Base-by-base conservation (phyloP, 2,113 vertebrate genomes). In the Emberiza fucata region DNA sequence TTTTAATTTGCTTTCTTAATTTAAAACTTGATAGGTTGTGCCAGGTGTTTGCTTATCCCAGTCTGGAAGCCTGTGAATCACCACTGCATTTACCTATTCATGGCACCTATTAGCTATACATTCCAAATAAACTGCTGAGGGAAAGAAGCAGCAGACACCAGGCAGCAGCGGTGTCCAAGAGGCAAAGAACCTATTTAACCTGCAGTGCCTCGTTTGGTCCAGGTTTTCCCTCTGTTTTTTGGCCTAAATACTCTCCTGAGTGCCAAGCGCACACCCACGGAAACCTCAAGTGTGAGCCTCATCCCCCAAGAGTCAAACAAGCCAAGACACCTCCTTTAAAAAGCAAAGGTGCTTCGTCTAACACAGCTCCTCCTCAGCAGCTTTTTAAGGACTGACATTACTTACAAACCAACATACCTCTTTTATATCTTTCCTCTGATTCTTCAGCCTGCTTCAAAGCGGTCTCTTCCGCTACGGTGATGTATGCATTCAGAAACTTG, bases 401-500 rank as follows among this genome's bases (percentile, higher is more conserved):
- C 42, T 28, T 6, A 59, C 5, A 80, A 56, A 6, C 14, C 68
- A 71, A 64, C 73, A 18, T 93, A 99, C 99, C 99, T 98, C 66
- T 96, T 44, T 80, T 94, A 25, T 99, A 97, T 61, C 99, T 97
- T 56, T 91, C 76, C 83, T 99, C 98, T 2, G 99, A 98, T 64
- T 98, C 98, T 73, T 97, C 96, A 37, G 99, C 99, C 97, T 99
- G 99, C 94, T 97, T 97, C 96, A 99, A 81, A 16, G 99, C 99
- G 4, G 81, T 70, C 39, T 99, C 98, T 92, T 99, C 99, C 4
- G 98, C 98, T 20, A 99, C 97, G 3, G 98, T 99, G 66, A 99
- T 98, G 83, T 99, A 99, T 6, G 99, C 98, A 11, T 99, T 99
- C 6, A 99, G 98, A 70, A 98, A 98, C 54, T 80, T 97, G 9